Conservation (phyloP, 1,140 invertebrate genomes). For the Drosophila arawakana region DNA sequence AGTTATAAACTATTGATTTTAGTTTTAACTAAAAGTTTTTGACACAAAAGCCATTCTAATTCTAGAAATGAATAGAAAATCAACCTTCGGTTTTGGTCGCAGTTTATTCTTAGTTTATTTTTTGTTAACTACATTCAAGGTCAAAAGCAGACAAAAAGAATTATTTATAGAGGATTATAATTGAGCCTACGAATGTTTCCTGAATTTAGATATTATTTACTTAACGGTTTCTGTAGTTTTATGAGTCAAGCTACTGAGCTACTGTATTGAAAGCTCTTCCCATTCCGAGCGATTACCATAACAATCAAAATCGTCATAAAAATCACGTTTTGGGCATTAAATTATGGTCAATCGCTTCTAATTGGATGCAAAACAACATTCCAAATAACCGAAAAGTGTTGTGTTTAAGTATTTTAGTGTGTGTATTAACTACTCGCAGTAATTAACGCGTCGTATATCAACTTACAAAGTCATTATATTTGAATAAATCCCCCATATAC, state of each 20-base stretch:
- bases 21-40: background rate
- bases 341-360: conserved; percentile 21
- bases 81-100: conserved; percentile 5
- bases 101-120: conserved; percentile 5
- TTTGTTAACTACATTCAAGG: conserved; percentile 7
- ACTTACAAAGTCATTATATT: conserved; percentile 30
- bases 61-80: conserved; percentile 4
- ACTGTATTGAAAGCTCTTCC: background rate
- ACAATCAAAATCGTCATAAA: conserved; percentile 30
- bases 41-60: conserved; percentile 19
- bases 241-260: background rate
- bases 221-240: conserved; percentile 11
- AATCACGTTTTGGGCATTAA: conserved; percentile 9
- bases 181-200: background rate
- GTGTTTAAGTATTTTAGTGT: conserved; percentile 16
- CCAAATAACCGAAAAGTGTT: conserved; percentile 24
- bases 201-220: background rate
- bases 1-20: no score
- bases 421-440: conserved; percentile 5
- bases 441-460: conserved; percentile 22
- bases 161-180: background rate
- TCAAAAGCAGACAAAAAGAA: background rate
- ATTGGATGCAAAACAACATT: conserved; percentile 23
- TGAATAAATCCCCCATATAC: conserved; percentile 1
- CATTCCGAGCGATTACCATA: conserved; percentile 23